A percentile compares a stretch with the other conserved stretches of the same genome.
These are phyloP conservation scores for Diploscapter pachys DNA, from an alignment of 1,140 invertebrate species.

Conservation along the genomic window DNA sequence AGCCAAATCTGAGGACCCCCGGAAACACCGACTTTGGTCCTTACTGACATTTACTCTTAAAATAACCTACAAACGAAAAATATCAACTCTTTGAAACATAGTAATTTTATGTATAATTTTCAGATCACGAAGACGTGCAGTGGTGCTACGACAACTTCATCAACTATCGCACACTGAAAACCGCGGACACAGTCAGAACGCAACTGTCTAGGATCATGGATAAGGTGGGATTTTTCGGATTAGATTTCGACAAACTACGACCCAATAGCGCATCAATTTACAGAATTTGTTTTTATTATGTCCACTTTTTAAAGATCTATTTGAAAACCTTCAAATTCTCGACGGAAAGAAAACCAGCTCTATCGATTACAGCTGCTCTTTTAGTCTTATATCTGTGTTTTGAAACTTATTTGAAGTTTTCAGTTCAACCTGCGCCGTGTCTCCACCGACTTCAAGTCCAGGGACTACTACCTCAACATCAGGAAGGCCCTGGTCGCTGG, in stretches of 20 bases:
- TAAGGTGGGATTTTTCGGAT: slow-evolving; percentile 60
- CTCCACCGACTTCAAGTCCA: slow-evolving; percentile 95
- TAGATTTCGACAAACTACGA: background rate
- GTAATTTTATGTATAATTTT: slow-evolving; percentile 15
- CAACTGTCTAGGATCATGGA: slow-evolving; percentile 82
- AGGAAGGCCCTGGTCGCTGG: slow-evolving; percentile 93
- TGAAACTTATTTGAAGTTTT: background rate
- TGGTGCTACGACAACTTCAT: slow-evolving; percentile 99
- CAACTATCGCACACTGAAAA: slow-evolving; percentile 95
- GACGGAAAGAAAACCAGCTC: no score
- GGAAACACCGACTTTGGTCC: no score
- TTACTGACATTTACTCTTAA: no score
- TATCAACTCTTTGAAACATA: no score
- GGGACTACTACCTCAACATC: slow-evolving; percentile 98
- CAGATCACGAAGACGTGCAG: slow-evolving; percentile 78
- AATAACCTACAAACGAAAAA: no score
- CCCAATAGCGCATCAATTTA: no score
- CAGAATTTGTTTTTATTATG: no score
- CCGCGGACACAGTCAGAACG: slow-evolving; percentile 78
- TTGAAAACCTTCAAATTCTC: no score
- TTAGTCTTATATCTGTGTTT: no score
- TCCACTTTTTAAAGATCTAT: no score
- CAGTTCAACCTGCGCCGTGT: slow-evolving; percentile 36
- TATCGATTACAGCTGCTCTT: no score
- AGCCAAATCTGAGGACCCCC: no score